Conservation (phyloP, 2,797 vertebrate genomes). For the Danionella dracula region DNA sequence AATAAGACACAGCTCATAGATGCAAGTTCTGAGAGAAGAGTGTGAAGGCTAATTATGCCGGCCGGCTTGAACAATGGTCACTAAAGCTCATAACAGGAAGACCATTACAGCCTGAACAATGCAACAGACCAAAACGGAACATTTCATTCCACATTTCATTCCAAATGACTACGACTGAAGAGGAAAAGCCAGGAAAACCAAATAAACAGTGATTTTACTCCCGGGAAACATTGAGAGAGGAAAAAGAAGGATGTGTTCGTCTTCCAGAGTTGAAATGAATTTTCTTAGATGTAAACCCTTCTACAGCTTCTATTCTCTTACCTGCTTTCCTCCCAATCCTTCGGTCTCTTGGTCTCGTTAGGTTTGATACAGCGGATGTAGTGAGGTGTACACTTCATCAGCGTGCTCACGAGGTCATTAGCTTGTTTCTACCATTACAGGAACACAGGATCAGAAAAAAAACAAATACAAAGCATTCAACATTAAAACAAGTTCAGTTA, state of each 20-base stretch:
- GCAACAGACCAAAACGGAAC: slow-evolving; percentile 49
- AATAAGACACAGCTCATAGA: slow-evolving; percentile 35
- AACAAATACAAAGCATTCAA: too few species aligned
- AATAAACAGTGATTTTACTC: neutral
- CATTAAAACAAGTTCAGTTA: too few species aligned
- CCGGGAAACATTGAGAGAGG: too few species aligned
- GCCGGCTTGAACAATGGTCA: slow-evolving; percentile 27
- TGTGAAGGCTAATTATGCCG: slow-evolving; percentile 63
- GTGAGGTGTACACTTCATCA: slow-evolving; percentile 98
- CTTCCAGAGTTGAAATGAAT: too few species aligned
- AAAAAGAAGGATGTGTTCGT: too few species aligned
- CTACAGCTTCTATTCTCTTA: slow-evolving; percentile 49
- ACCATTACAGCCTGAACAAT: slow-evolving; percentile 61
- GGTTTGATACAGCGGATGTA: slow-evolving; percentile 99
- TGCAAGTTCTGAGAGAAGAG: slow-evolving; percentile 59
- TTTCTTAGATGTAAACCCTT: too few species aligned
- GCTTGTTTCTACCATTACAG: slow-evolving; percentile 88
- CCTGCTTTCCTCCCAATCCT: slow-evolving; percentile 98
- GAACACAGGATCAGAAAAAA: neutral
- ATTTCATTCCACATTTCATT: slow-evolving; percentile 28
- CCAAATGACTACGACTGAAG: slow-evolving; percentile 16
- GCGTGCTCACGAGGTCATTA: slow-evolving; percentile 92
- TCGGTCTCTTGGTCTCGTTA: slow-evolving; percentile 94
- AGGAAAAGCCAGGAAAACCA: slow-evolving; percentile 46
- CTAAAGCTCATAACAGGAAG: slow-evolving; percentile 69